These are phyloP conservation scores for Lagorchestes hirsutus DNA, from an alignment of 2,797 vertebrate species.

Conservation along the genomic window DNA sequence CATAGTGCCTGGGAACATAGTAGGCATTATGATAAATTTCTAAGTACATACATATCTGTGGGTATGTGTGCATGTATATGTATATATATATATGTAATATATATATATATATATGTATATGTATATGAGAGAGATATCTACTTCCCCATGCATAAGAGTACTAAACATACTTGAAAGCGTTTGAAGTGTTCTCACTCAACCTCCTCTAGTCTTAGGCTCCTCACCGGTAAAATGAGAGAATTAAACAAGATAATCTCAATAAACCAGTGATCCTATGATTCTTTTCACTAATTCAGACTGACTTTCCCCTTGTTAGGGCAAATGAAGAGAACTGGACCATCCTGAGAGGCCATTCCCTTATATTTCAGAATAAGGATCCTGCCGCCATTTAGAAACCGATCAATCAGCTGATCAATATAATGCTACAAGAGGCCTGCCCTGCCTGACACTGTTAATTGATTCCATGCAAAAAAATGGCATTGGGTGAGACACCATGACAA, in stretches of 20 bases:
- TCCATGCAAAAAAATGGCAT: not conserved
- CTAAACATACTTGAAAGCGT: not conserved
- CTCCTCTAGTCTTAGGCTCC: not conserved
- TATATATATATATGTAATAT: no score
- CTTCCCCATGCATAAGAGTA: not conserved
- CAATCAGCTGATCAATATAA: not conserved
- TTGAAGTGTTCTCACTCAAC: not conserved
- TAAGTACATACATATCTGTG: not conserved
- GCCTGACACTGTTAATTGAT: not conserved
- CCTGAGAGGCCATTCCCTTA: not conserved
- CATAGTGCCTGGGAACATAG: not conserved
- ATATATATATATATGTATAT: no score
- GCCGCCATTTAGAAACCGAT: not conserved
- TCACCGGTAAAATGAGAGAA: not conserved
- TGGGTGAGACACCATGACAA: not conserved
- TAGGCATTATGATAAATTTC: not conserved
- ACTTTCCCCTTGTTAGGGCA: not conserved
- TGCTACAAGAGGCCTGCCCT: not conserved
- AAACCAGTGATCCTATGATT: not conserved
- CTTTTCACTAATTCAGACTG: not conserved
- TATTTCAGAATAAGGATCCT: not conserved
- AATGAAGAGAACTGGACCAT: not conserved
- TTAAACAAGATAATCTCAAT: not conserved
- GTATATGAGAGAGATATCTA: not conserved
- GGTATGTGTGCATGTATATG: accelerated